Conservation (phyloP, 2,797 vertebrate genomes). For the Micrastur ruficollis region DNA sequence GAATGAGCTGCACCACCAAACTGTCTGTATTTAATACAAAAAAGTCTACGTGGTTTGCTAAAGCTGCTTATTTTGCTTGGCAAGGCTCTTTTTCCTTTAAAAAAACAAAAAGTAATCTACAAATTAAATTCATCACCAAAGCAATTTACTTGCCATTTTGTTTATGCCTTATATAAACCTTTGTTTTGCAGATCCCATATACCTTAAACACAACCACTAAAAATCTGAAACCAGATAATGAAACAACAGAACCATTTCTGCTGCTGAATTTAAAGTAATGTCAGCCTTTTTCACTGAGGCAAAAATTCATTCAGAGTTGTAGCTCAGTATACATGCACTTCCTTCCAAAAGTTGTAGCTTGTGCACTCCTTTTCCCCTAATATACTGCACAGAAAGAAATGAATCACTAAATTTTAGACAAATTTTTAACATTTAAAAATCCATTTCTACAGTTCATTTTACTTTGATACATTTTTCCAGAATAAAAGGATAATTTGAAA, state of each 20-base stretch:
- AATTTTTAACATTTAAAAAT: neutral
- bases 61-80: conserved; percentile 40
- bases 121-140: conserved; percentile 36
- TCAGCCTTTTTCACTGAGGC: neutral
- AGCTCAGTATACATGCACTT: neutral
- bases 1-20: conserved; percentile 15
- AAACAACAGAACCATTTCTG: neutral
- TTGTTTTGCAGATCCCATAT: conserved; percentile 44
- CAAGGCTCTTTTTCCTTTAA: neutral
- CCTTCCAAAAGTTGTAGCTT: neutral
- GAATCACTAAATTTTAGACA: neutral
- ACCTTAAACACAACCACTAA: conserved; percentile 15
- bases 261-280: neutral
- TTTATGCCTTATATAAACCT: conserved; percentile 51
- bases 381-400: neutral
- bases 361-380: neutral
- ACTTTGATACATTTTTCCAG: neutral
- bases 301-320: neutral
- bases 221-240: conserved; percentile 18
- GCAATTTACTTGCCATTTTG: conserved; percentile 45
- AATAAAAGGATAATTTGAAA: neutral
- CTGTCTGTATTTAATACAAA: conserved; percentile 55
- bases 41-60: neutral
- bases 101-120: neutral
- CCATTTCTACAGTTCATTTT: neutral